phyloP scores from a whole-genome alignment of 2,113 vertebrate genomes.

The Manacus vitellinus region DNA sequence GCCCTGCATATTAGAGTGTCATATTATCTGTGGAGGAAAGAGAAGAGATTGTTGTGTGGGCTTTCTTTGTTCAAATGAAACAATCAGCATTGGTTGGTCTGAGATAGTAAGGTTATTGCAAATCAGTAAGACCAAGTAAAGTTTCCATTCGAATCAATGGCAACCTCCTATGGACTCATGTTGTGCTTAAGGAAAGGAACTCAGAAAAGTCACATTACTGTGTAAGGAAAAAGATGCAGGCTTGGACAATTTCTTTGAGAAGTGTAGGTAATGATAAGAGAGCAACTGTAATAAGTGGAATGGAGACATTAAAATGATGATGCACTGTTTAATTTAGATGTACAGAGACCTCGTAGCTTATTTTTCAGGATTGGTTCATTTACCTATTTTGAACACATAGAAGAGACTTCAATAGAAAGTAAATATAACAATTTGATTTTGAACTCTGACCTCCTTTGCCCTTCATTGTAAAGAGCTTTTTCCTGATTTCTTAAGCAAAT shows the following conservation, averaged over 20 bases:
- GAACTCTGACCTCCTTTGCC: background rate
- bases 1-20: fast-evolving
- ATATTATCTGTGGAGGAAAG: background rate
- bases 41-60: background rate
- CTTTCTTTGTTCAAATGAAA: background rate
- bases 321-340: background rate
- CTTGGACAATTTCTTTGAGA: background rate
- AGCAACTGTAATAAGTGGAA: background rate
- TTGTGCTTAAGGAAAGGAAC: background rate
- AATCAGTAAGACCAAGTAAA: background rate
- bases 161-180: background rate
- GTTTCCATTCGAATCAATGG: background rate
- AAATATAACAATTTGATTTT: background rate
- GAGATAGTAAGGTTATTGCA: background rate
- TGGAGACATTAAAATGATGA: background rate
- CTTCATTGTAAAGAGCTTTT: background rate
- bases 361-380: background rate
- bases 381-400: background rate
- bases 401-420: background rate
- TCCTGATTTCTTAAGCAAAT: background rate
- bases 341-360: background rate
- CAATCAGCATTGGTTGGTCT: background rate
- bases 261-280: background rate
- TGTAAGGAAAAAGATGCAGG: background rate
- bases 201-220: background rate